Evolutionary conservation across 2,113 vertebrate species (phyloP).

Genomic region (Eira barbara): DNA sequence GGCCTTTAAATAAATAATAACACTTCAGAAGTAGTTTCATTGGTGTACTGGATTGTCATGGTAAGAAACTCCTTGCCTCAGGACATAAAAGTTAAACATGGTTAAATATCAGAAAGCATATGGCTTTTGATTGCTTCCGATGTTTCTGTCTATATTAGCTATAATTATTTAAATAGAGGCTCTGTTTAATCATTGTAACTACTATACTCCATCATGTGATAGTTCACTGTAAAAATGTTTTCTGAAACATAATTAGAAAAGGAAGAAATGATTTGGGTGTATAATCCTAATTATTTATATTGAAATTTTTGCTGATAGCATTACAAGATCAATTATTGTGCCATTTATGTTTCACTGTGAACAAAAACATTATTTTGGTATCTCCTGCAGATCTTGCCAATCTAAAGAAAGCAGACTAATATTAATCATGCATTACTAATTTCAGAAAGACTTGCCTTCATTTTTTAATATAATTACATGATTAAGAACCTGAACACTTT

Average conservation of each 20-base stretch:
- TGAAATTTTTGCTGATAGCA: neutral
- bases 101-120: neutral
- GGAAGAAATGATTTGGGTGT: slow-evolving; percentile 34
- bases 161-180: slow-evolving; percentile 27
- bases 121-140: slow-evolving; percentile 45
- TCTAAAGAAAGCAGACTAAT: neutral
- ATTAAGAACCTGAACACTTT: slow-evolving; percentile 41
- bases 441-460: neutral
- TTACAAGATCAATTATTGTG: slow-evolving; percentile 22
- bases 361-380: neutral
- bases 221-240: slow-evolving; percentile 36
- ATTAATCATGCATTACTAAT: neutral
- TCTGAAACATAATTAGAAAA: slow-evolving; percentile 39
- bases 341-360: neutral
- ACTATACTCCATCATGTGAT: neutral
- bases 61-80: slow-evolving; percentile 25
- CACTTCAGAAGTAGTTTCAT: slow-evolving; percentile 3
- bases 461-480: neutral
- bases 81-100: slow-evolving; percentile 10
- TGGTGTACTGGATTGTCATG: neutral
- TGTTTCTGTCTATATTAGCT: neutral
- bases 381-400: neutral
- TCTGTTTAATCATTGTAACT: slow-evolving; percentile 52
- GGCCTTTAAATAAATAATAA: slow-evolving; percentile 17
- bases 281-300: neutral